Evolutionary conservation across 2,888 invertebrate genomes (phyloP), one percentile per base, ranked within the genome.

Genomic region (Apeira syringaria): DNA sequence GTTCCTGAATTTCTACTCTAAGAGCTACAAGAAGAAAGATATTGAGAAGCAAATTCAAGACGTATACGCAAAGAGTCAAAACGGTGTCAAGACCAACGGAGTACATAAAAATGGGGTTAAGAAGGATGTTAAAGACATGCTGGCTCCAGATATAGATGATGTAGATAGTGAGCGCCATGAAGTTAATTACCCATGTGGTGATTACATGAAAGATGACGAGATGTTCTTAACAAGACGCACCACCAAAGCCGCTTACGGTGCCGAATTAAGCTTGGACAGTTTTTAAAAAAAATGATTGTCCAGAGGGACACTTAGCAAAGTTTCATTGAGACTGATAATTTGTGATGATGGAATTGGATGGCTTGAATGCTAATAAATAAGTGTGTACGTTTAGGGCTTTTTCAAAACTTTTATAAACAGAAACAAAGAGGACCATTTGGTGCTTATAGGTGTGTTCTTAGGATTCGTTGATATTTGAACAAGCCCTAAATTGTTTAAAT

Each of bases 1-100:
- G 22, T 94, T 94, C 66, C 88, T 92, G 26, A 92, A 93, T 56
- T 94, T 94, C 69, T 94, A 94, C 67, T 67, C 91, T 0, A 90
- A 90, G 44, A 92, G 91, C 48, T 94, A 94, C 69, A 86, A 81
- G 49, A 78, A 59, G 42, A 78, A 72, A 50, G 72, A 61, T 15
- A 52, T 61, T 0, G 74, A 71, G 29, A 79, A 62, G 30, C 70
- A 75, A 55, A 67, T 61, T 5, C 69, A 69, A 38, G 61, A 66
- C 0, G 69, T 68, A 52, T 62, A 62, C 8, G 56, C 64, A 2
- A 75, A 61, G 35, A 50, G 49, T 12, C 64, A 60, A 20, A 78
- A 77, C 25, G 72, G 73, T 1, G 39, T 52, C 11, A 64, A 72
- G 42, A 45, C 53, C 11, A 64, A 70, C 33, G 68, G 68, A 7